Evolutionary conservation across 1,140 invertebrate species (phyloP).

Genomic region (Eulimnadia texana): DNA sequence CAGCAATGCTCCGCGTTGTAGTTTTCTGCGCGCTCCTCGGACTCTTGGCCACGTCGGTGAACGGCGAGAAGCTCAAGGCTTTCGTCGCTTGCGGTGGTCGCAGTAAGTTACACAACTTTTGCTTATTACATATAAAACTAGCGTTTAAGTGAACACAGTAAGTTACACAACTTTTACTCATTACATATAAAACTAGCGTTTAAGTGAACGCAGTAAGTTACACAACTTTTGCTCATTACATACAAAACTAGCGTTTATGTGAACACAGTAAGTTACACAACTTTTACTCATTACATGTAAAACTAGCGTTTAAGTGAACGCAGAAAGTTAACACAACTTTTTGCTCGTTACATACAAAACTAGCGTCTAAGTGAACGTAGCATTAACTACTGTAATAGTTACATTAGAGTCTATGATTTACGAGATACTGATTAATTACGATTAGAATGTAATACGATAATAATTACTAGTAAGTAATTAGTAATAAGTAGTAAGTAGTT

Average conservation of each 20-base stretch:
- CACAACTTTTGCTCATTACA: not conserved
- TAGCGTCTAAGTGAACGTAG: too few relatives aligned
- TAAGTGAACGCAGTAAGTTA: not conserved
- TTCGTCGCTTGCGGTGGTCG: not conserved
- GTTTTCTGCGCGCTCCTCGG: not conserved
- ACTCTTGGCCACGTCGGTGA: not conserved
- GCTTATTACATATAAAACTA: not conserved
- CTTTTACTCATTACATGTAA: not conserved
- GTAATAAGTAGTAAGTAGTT: too few relatives aligned
- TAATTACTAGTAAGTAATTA: too few relatives aligned
- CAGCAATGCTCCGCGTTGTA: not conserved
- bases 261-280: not conserved
- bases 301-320: not conserved
- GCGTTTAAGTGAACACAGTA: not conserved
- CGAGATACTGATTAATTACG: too few relatives aligned
- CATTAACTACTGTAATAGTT: too few relatives aligned
- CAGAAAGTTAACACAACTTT: too few relatives aligned
- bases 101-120: not conserved
- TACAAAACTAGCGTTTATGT: not conserved
- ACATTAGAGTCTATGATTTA: too few relatives aligned
- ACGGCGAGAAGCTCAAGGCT: not conserved
- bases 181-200: not conserved
- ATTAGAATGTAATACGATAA: too few relatives aligned
- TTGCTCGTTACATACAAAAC: too few relatives aligned
- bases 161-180: not conserved